phyloP scores from a whole-genome alignment of 2,888 invertebrate species.

The Ganaspis brasiliensis region DNA sequence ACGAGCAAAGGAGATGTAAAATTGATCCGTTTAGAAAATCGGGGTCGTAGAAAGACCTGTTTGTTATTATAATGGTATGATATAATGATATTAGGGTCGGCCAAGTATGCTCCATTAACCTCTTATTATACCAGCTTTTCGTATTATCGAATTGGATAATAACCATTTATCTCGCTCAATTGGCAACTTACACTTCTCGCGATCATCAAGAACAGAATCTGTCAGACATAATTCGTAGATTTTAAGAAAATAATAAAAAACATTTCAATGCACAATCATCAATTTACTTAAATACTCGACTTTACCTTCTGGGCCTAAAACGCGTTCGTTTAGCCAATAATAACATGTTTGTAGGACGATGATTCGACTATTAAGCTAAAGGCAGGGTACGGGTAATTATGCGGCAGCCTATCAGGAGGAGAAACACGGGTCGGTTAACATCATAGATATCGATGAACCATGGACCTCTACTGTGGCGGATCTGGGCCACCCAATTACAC shows the following conservation, averaged over 20 bases:
- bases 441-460: conserved; percentile 75
- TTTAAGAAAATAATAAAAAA: conserved; percentile 25
- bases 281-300: conserved; percentile 52
- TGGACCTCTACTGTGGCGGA: conserved; percentile 63
- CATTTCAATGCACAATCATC: conserved; percentile 48
- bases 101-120: conserved; percentile 39
- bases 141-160: conserved; percentile 35
- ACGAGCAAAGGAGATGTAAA: background rate
- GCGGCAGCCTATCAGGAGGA: conserved; percentile 70
- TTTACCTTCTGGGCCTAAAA: conserved; percentile 47
- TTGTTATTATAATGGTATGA: conserved; percentile 20
- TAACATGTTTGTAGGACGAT: conserved; percentile 72
- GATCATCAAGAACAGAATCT: conserved; percentile 1
- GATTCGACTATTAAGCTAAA: conserved; percentile 70
- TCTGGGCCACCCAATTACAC: conserved; percentile 76
- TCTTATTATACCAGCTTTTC: conserved; percentile 41
- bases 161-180: conserved; percentile 38
- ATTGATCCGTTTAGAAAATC: conserved; percentile 13
- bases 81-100: conserved; percentile 14
- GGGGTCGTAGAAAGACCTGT: conserved; percentile 5
- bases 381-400: conserved; percentile 73
- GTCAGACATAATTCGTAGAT: conserved; percentile 22
- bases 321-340: conserved; percentile 67
- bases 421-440: conserved; percentile 74
- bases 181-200: conserved; percentile 10